Percentiles rank a stretch among this genome's conserved stretches.
phyloP scores from a whole-genome alignment of 2,113 vertebrate genomes.

The Ursus arctos region DNA sequence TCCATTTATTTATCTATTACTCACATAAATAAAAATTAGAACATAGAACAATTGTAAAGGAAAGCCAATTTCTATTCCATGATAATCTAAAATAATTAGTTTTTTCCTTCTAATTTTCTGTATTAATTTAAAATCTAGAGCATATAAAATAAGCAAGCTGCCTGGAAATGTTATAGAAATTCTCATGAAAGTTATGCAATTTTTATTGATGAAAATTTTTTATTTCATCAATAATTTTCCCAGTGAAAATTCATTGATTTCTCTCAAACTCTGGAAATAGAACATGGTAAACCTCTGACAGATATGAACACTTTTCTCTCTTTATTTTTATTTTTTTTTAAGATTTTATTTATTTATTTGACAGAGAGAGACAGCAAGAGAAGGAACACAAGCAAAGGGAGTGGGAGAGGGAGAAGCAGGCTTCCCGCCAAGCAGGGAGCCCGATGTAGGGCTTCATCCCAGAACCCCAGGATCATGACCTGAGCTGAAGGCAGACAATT shows the following conservation, averaged over 20 bases:
- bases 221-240: background rate
- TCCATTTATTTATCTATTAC: background rate
- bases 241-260: background rate
- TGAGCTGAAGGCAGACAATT: too few relatives aligned
- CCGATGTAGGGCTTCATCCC: too few relatives aligned
- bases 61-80: background rate
- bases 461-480: too few relatives aligned
- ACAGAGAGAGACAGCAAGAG: too few relatives aligned
- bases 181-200: background rate
- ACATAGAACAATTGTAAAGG: background rate
- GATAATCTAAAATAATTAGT: background rate
- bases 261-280: background rate
- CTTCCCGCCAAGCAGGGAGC: too few relatives aligned
- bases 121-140: background rate
- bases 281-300: background rate
- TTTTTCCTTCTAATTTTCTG: background rate
- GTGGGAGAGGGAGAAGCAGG: too few relatives aligned
- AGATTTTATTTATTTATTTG: too few relatives aligned
- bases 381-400: too few relatives aligned
- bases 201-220: background rate
- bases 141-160: background rate
- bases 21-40: background rate
- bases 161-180: background rate
- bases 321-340: background rate
- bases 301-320: background rate